Percentiles rank a stretch among this genome's conserved stretches.
Conservation (phyloP, 2,113 vertebrate species). For the Polypterus senegalus region DNA sequence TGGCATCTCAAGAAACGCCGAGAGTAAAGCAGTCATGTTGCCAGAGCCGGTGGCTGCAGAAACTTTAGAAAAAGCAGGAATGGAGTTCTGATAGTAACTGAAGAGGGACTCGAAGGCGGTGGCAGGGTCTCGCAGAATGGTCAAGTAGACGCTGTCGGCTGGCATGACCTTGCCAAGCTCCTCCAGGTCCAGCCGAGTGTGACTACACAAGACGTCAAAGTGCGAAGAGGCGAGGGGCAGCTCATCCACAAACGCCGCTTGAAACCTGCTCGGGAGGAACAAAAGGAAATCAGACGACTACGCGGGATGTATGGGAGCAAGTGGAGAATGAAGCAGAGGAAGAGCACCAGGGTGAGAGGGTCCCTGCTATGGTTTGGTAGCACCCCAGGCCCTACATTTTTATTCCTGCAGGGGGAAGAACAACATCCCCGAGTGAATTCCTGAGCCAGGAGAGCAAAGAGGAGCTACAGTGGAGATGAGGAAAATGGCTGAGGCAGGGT, state of each 20-base stretch:
- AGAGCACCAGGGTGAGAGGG: too few species aligned
- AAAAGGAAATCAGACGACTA: too few species aligned
- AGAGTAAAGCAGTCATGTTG: slow-evolving; percentile 9
- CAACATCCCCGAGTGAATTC: too few species aligned
- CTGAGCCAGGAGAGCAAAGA: too few species aligned
- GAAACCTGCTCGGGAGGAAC: slow-evolving; percentile 17
- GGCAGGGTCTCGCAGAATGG: slow-evolving; percentile 28
- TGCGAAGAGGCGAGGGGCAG: slow-evolving; percentile 15
- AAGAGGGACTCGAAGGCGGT: slow-evolving; percentile 27
- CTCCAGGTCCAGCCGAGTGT: slow-evolving; percentile 24
- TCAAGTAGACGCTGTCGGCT: slow-evolving; percentile 22
- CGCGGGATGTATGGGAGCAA: too few species aligned
- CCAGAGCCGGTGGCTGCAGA: not conserved
- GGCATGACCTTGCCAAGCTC: slow-evolving; percentile 27
- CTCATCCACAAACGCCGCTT: slow-evolving; percentile 21
- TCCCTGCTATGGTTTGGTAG: too few species aligned
- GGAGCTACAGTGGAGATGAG: too few species aligned
- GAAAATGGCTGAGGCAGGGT: too few species aligned
- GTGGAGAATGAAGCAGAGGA: too few species aligned
- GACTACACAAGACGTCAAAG: slow-evolving; percentile 31
- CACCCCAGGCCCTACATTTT: too few species aligned
- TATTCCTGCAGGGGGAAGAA: too few species aligned
- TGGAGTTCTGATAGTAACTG: slow-evolving; percentile 16
- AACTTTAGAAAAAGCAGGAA: slow-evolving; percentile 22
- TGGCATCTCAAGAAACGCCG: slow-evolving; percentile 16